These are phyloP conservation scores for Turritopsis dohrnii DNA, from an alignment of 30 jellyfish, hydroid and myxozoan species.

Conservation along the genomic window DNA sequence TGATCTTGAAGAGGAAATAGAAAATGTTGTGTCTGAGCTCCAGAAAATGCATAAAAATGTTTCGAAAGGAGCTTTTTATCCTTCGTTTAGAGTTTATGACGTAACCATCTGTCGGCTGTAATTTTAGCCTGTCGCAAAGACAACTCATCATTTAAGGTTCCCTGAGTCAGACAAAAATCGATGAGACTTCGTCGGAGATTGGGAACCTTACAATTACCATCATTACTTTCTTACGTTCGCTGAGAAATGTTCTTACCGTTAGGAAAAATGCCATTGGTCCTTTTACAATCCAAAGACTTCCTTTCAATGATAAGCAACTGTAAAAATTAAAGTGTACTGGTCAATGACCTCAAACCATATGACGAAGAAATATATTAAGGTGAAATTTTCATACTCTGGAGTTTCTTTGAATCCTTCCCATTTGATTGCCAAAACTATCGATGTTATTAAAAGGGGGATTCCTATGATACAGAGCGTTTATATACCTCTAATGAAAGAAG, in stretches of 20 bases:
- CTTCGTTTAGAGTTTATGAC: no score
- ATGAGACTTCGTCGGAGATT: no score
- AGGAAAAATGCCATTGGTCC: slow-evolving; percentile 45
- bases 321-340: background rate
- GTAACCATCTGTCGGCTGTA: no score
- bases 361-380: no score
- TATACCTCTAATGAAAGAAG: no score
- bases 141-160: no score
- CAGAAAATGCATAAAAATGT: background rate
- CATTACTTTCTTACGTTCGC: background rate
- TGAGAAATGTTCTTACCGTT: slow-evolving; percentile 4
- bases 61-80: no score
- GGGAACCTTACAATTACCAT: no score
- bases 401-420: background rate
- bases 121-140: no score
- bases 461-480: no score
- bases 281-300: slow-evolving; percentile 37
- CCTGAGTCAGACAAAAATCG: no score
- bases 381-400: background rate
- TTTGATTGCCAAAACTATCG: background rate
- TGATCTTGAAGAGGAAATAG: background rate
- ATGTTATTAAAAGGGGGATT: background rate
- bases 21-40: background rate
- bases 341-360: background rate
- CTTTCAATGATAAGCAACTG: slow-evolving; percentile 38